Evolutionary conservation across 2,113 vertebrate species (phyloP).

Genomic region (Balaenoptera acutorostrata): DNA sequence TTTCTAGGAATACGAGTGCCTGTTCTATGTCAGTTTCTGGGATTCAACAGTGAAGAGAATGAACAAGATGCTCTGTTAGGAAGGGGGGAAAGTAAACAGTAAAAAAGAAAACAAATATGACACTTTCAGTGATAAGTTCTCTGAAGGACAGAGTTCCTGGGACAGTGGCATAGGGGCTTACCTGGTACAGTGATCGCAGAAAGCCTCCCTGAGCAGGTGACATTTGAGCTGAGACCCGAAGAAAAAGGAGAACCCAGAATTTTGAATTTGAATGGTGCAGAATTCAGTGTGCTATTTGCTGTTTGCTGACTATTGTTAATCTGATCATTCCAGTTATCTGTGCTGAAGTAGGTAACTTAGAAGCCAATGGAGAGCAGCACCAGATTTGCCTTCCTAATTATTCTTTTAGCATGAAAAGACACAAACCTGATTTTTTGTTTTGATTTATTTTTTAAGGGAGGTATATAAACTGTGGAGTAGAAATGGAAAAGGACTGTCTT

Average conservation of each 20-base stretch:
- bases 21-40: background rate
- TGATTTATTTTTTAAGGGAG: background rate
- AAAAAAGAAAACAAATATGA: constrained; percentile 1
- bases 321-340: background rate
- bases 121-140: background rate
- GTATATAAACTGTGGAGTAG: background rate
- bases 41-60: background rate
- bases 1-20: background rate
- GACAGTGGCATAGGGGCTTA: background rate
- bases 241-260: background rate
- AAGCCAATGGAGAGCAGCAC: background rate
- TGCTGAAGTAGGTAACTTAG: constrained; percentile 2
- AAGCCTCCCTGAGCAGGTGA: background rate
- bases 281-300: background rate
- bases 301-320: background rate
- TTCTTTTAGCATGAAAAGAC: constrained; percentile 9
- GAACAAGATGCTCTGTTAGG: background rate
- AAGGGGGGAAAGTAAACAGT: background rate
- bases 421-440: background rate
- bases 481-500: background rate
- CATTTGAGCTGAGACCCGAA: background rate
- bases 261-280: background rate
- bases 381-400: background rate
- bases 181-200: background rate
- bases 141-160: background rate